Conservation (phyloP, 2,797 vertebrate genomes). For the Telmatherina bonti region DNA sequence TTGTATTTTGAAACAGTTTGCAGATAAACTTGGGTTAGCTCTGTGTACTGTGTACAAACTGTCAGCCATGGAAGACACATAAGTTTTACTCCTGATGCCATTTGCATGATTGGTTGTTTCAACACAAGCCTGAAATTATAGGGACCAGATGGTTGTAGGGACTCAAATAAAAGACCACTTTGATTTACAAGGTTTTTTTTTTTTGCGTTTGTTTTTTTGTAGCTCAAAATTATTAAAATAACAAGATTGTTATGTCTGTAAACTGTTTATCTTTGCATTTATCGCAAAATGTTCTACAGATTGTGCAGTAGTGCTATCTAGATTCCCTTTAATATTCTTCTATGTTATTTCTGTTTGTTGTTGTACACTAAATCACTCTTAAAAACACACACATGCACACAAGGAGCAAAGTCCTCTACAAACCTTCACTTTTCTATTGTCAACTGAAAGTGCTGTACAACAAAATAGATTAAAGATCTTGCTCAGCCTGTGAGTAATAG, state of each 20-base stretch:
- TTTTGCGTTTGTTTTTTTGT: constrained; percentile 20
- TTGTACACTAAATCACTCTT: neutral
- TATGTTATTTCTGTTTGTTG: neutral
- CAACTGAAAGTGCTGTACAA: neutral
- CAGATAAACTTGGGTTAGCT: constrained; percentile 26
- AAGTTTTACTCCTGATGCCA: constrained; percentile 64
- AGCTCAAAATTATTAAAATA: constrained; percentile 14
- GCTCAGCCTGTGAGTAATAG: constrained; percentile 28
- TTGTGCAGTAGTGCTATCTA: constrained; percentile 2
- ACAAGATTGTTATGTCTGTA: constrained; percentile 7
- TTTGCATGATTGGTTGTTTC: constrained; percentile 78
- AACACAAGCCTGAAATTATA: constrained; percentile 56
- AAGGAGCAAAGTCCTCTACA: neutral
- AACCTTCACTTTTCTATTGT: neutral
- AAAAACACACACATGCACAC: neutral
- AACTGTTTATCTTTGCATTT: constrained; percentile 24
- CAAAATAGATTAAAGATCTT: constrained; percentile 24
- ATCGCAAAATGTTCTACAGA: neutral
- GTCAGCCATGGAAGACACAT: constrained; percentile 60
- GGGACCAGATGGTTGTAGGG: too few species aligned
- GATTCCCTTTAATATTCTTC: neutral
- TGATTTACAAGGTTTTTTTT: constrained; percentile 36
- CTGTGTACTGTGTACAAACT: constrained; percentile 11
- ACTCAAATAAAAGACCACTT: constrained; percentile 37
- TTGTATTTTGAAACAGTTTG: constrained; percentile 33